Conservation (phyloP, 2,113 vertebrate genomes). For the Candoia aspera region DNA sequence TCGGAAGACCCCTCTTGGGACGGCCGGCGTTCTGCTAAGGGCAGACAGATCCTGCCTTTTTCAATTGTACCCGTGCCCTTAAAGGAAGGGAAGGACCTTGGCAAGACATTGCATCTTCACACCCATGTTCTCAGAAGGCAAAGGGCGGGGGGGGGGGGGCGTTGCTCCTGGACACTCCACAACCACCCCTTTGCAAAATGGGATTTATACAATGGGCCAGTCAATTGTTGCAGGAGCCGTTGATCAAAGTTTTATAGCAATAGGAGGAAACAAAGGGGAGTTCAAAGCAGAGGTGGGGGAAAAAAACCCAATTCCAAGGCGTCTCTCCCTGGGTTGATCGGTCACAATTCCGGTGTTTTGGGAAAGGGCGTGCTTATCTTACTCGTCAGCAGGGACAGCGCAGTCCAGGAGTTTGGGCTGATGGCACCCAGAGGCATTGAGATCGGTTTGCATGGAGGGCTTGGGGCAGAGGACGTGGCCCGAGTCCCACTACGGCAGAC, state of each 20-base stretch:
- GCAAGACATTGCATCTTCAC: slow-evolving; percentile 84
- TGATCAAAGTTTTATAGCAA: slow-evolving; percentile 48
- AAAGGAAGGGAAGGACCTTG: slow-evolving; percentile 77
- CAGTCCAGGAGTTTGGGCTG: slow-evolving; percentile 69
- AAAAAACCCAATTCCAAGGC: slow-evolving; percentile 72
- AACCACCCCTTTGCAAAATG: neutral
- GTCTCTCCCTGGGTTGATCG: slow-evolving; percentile 72
- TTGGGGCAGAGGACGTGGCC: slow-evolving; percentile 58
- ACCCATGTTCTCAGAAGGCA: slow-evolving; percentile 77
- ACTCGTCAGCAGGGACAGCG: slow-evolving; percentile 68
- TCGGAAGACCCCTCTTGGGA: slow-evolving; percentile 73
- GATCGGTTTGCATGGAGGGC: slow-evolving; percentile 66
- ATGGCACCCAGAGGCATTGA: slow-evolving; percentile 67
- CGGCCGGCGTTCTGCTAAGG: slow-evolving; percentile 73
- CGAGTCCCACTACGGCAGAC: slow-evolving; percentile 57
- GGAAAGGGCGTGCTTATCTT: slow-evolving; percentile 74
- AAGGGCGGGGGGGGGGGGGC: slow-evolving; percentile 30
- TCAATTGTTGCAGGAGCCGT: slow-evolving; percentile 35
- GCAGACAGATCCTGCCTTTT: slow-evolving; percentile 69
- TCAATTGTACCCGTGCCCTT: slow-evolving; percentile 75
- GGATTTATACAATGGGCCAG: slow-evolving; percentile 2
- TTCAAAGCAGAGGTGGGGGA: slow-evolving; percentile 68
- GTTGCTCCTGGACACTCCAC: neutral
- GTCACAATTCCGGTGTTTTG: slow-evolving; percentile 76
- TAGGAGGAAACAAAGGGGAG: slow-evolving; percentile 78